phyloP scores from a whole-genome alignment of 2,113 vertebrate species.

The Lonchura striata region DNA sequence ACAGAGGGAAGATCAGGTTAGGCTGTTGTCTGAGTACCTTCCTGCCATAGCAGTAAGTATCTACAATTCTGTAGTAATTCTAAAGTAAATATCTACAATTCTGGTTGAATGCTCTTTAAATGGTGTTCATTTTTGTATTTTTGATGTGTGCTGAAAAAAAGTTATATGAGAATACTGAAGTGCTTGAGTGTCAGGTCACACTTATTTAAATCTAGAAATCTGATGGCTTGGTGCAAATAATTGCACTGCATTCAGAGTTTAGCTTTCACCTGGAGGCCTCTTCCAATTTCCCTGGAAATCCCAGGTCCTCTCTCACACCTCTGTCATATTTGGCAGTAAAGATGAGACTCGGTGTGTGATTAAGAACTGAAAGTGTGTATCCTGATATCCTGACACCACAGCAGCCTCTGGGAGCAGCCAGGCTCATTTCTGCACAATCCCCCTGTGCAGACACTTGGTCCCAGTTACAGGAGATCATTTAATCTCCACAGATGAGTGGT shows the following conservation, averaged over 20 bases:
- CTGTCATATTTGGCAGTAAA: background rate
- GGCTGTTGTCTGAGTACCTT: background rate
- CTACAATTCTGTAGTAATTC: background rate
- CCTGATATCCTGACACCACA: background rate
- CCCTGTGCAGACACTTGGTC: background rate
- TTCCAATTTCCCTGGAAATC: background rate
- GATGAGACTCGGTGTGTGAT: background rate
- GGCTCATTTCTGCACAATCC: background rate
- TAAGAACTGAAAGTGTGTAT: background rate
- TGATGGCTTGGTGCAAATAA: background rate
- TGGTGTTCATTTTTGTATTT: background rate
- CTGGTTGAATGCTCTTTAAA: background rate
- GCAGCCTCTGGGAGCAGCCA: background rate
- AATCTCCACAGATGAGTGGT: background rate
- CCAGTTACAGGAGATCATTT: background rate
- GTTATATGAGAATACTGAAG: background rate
- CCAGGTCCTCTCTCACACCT: background rate
- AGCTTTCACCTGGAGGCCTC: background rate
- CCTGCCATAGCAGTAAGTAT: background rate
- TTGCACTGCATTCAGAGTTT: background rate
- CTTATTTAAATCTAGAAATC: background rate
- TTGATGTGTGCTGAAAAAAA: background rate
- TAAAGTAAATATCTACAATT: background rate
- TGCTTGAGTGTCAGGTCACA: background rate
- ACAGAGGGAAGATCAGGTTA: background rate